phyloP scores from a whole-genome alignment of 1,140 invertebrate species.

The Drosophila kanapiae region DNA sequence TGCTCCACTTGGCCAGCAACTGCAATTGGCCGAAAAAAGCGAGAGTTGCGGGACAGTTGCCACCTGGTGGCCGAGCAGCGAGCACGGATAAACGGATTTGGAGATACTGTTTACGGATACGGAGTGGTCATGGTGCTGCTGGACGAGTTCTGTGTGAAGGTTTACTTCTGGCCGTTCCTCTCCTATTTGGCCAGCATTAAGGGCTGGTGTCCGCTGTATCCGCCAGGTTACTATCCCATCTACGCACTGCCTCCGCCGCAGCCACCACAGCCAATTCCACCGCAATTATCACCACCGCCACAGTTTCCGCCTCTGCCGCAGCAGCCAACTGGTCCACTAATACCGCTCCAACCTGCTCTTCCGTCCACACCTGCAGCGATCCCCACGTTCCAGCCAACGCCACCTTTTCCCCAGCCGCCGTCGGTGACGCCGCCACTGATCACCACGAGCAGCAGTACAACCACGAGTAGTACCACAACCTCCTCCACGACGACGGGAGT shows the following conservation, averaged over 20 bases:
- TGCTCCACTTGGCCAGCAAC: constrained; percentile 57
- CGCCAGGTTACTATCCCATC: constrained; percentile 77
- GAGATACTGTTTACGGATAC: not conserved
- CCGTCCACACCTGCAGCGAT: constrained; percentile 60
- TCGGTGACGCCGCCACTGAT: constrained; percentile 39
- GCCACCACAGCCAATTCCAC: constrained; percentile 18
- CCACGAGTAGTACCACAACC: constrained; percentile 28
- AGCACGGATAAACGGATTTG: constrained; percentile 36
- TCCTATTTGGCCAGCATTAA: constrained; percentile 80
- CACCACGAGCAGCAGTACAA: constrained; percentile 21
- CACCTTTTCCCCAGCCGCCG: constrained; percentile 51
- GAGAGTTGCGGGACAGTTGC: constrained; percentile 42
- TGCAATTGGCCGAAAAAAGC: constrained; percentile 43
- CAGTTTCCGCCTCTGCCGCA: constrained; percentile 9
- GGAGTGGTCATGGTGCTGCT: constrained; percentile 62
- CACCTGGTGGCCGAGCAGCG: constrained; percentile 49
- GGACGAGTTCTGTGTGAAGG: constrained; percentile 77
- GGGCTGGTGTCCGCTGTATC: constrained; percentile 75
- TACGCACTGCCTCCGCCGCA: constrained; percentile 57
- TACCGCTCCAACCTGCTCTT: constrained; percentile 43
- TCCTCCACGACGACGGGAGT: constrained; percentile 39
- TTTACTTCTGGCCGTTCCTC: constrained; percentile 81
- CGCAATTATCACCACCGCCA: constrained; percentile 11
- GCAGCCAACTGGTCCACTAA: constrained; percentile 46
- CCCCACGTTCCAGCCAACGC: constrained; percentile 71